Percentiles rank a stretch among this genome's conserved stretches.
Conservation (phyloP, 2,113 vertebrate species). For the Melanerpes aurifrons region DNA sequence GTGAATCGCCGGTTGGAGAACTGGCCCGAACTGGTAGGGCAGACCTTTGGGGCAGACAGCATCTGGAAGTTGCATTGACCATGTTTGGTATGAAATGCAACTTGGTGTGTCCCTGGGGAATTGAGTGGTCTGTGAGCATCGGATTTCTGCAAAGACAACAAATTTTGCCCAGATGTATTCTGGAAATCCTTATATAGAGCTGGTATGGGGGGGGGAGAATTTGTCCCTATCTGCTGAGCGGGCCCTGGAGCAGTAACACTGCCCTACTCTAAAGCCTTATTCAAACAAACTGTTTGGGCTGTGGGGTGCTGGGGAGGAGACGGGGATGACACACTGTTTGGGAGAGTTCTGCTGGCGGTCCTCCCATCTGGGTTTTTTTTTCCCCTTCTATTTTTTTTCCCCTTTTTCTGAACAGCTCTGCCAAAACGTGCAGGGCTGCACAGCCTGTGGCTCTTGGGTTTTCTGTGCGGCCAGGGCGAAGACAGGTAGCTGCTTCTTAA, state of each 20-base stretch:
- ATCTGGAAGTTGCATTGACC: constrained; percentile 52
- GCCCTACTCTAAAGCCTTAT: constrained; percentile 14
- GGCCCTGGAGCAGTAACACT: background rate
- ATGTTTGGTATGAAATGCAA: constrained; percentile 63
- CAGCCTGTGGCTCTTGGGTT: background rate
- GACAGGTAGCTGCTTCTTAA: constrained; percentile 56
- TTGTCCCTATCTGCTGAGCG: background rate
- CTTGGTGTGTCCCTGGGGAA: background rate
- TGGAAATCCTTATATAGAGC: background rate
- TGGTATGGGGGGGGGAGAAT: accelerated
- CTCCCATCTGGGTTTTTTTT: background rate
- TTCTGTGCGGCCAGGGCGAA: background rate
- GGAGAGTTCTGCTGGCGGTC: constrained; percentile 19
- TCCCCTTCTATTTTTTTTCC: background rate
- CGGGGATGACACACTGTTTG: constrained; percentile 15
- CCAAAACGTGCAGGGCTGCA: constrained; percentile 54
- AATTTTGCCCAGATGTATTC: constrained; percentile 1
- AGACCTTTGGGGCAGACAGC: constrained; percentile 46
- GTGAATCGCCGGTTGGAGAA: background rate
- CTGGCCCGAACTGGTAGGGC: constrained; percentile 43
- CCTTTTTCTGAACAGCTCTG: background rate
- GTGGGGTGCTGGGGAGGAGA: constrained; percentile 13
- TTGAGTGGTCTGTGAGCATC: constrained; percentile 1
- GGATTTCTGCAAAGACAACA: constrained; percentile 39
- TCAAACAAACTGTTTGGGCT: constrained; percentile 60